A percentile compares a stretch with the other conserved stretches of the same genome.
Evolutionary conservation across 1,140 invertebrate species (phyloP).

Genomic region (Lordiphosa mommai): DNA sequence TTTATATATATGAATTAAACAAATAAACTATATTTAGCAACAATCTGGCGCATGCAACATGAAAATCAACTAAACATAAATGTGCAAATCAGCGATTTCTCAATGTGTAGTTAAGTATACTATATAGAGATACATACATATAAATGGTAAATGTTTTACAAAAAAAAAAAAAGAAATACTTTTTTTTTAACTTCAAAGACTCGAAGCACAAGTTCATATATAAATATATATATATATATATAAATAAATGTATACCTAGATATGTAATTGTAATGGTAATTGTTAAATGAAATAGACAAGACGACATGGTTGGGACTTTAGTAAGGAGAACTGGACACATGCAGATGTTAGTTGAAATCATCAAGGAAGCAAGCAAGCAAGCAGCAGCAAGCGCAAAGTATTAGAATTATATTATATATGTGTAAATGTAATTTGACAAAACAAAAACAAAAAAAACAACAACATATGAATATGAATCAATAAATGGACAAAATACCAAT

Average conservation of each 20-base stretch:
- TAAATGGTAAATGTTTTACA: neutral
- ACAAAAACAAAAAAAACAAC: neutral
- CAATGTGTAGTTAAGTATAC: neutral
- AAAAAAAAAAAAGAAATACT: too few species aligned
- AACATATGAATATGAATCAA: constrained; percentile 59
- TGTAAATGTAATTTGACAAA: constrained; percentile 63
- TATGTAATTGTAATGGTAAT: constrained; percentile 65
- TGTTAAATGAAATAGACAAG: constrained; percentile 43
- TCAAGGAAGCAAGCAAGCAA: constrained; percentile 2
- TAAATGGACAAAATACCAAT: constrained; percentile 40
- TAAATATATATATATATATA: neutral
- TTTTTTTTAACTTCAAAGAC: constrained; percentile 55
- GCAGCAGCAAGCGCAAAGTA: constrained; percentile 59
- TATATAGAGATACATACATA: too few species aligned
- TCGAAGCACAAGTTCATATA: constrained; percentile 65
- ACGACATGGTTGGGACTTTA: constrained; percentile 3
- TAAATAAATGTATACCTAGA: constrained; percentile 27
- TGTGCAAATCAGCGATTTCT: neutral
- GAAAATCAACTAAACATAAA: neutral
- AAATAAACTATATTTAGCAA: constrained; percentile 17
- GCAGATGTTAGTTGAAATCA: constrained; percentile 52
- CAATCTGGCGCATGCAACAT: constrained; percentile 9
- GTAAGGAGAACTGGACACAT: neutral
- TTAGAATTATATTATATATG: constrained; percentile 63
- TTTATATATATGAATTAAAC: constrained; percentile 23